phyloP scores from a whole-genome alignment of 2,113 vertebrate species.

The Petrocephalus microphthalmus region DNA sequence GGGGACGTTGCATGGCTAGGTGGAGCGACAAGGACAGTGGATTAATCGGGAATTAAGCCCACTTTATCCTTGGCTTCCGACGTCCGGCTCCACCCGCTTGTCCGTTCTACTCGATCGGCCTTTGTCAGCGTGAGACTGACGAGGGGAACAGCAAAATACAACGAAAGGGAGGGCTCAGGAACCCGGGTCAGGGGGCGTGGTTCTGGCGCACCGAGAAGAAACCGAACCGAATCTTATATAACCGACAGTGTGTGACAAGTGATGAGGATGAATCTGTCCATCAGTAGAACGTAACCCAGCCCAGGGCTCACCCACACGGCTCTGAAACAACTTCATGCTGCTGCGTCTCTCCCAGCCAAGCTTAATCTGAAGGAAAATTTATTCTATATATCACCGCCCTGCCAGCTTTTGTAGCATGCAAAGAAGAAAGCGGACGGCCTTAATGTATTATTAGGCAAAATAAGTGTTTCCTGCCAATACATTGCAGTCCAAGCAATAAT shows the following conservation, averaged over 20 bases:
- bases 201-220: background rate
- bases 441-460: conserved; percentile 1
- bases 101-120: background rate
- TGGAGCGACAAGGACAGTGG: background rate
- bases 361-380: background rate
- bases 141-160: background rate
- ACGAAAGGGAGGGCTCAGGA: background rate
- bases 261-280: background rate
- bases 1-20: background rate
- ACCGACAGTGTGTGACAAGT: background rate
- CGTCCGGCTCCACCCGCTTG: background rate
- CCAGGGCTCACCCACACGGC: background rate
- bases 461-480: background rate
- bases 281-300: background rate
- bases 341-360: background rate
- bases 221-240: background rate
- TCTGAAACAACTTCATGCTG: background rate
- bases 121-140: background rate
- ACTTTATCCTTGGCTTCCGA: background rate
- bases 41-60: background rate
- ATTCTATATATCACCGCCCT: background rate
- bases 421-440: background rate
- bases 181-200: background rate
- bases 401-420: background rate
- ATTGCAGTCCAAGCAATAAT: background rate